Percentiles rank a stretch among this genome's conserved stretches.
phyloP scores from a whole-genome alignment of 1,140 invertebrate species.

The Coboldia fuscipes region DNA sequence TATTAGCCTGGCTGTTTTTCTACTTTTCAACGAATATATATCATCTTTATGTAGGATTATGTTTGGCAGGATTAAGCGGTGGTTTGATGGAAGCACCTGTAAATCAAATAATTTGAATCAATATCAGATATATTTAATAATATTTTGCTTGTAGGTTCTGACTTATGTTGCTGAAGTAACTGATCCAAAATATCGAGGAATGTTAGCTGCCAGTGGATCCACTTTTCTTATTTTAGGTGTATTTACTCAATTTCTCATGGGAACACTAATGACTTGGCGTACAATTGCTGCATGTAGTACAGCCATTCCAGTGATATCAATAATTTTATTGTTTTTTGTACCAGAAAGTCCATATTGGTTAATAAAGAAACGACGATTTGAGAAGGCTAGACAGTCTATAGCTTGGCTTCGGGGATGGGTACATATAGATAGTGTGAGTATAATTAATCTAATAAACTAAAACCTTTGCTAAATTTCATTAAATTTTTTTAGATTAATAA shows the following conservation, averaged over 20 bases:
- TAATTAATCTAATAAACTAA: too few relatives aligned
- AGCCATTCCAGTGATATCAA: conserved; percentile 36
- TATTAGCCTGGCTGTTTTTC: conserved; percentile 46
- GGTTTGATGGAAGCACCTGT: conserved; percentile 58
- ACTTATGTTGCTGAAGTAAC: conserved; percentile 64
- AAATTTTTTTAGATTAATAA: too few relatives aligned
- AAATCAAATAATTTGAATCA: conserved; percentile 11
- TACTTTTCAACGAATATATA: conserved; percentile 31
- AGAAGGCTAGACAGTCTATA: conserved; percentile 33
- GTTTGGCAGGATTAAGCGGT: conserved; percentile 44
- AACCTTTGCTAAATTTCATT: too few relatives aligned
- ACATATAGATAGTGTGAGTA: conserved; percentile 25
- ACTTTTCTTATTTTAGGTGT: conserved; percentile 50
- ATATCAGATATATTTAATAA: not conserved
- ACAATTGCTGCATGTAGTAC: conserved; percentile 42
- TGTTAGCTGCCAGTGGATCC: conserved; percentile 45
- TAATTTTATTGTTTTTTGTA: conserved; percentile 38
- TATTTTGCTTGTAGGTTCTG: conserved; percentile 28
- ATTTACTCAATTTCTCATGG: conserved; percentile 43
- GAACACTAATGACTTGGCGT: conserved; percentile 43
- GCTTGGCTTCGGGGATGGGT: conserved; percentile 46
- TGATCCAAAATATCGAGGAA: conserved; percentile 49
- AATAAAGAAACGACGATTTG: conserved; percentile 29
- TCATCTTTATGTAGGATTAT: conserved; percentile 39
- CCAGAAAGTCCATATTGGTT: conserved; percentile 64